phyloP scores from a whole-genome alignment of 2,888 invertebrate genomes.

The Hemaris fuciformis region DNA sequence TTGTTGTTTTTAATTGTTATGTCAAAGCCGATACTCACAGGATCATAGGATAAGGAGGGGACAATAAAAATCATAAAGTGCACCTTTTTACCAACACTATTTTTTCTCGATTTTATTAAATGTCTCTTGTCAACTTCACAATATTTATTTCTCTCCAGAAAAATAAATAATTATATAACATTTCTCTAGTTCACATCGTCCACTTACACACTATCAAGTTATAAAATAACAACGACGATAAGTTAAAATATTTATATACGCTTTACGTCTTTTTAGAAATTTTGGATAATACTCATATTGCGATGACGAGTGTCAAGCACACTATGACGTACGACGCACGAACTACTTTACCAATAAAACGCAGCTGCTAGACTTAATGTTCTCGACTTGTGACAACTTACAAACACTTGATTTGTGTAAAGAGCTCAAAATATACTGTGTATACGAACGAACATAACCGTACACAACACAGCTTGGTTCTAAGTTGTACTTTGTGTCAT shows the following conservation, averaged over 20 bases:
- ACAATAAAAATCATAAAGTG: constrained; percentile 61
- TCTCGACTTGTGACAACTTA: constrained; percentile 17
- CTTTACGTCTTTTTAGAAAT: constrained; percentile 53
- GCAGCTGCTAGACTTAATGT: constrained; percentile 17
- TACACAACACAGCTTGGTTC: constrained; percentile 48
- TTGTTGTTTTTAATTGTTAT: neutral
- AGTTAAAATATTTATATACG: constrained; percentile 40
- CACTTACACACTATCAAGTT: constrained; percentile 56
- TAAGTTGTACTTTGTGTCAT: constrained; percentile 66
- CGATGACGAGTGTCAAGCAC: constrained; percentile 27
- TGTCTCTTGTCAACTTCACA: constrained; percentile 50
- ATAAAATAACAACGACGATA: constrained; percentile 60
- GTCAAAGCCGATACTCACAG: constrained; percentile 49
- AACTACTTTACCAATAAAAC: constrained; percentile 26
- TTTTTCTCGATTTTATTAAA: constrained; percentile 48
- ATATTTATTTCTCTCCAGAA: constrained; percentile 60
- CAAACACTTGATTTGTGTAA: constrained; percentile 31
- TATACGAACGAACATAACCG: constrained; percentile 36
- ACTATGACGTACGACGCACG: constrained; percentile 14
- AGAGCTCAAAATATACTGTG: constrained; percentile 40
- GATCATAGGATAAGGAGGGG: constrained; percentile 31
- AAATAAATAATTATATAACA: constrained; percentile 51
- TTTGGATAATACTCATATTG: constrained; percentile 28
- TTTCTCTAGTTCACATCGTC: constrained; percentile 53
- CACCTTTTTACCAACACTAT: constrained; percentile 66